These are phyloP conservation scores for Sebastes trivittatus DNA, from an alignment of 2,797 vertebrate species.

Conservation along the genomic window DNA sequence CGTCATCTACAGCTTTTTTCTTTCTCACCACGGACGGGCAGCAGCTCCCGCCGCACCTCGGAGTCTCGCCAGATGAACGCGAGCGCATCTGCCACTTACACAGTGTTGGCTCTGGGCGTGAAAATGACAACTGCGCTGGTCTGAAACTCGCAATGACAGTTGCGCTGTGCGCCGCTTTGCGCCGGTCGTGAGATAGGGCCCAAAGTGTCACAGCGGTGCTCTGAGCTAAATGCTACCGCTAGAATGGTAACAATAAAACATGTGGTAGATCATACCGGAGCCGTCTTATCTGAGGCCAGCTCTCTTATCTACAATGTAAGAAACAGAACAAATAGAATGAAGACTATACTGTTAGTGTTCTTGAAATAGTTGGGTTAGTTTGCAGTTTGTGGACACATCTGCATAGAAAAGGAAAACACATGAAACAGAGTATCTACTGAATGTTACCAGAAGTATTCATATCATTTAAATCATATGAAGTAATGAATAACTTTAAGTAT, in stretches of 20 bases:
- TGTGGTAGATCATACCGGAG: background rate
- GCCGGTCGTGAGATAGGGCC: too few species aligned
- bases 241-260: background rate
- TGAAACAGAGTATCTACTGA: background rate
- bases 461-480: background rate
- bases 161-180: too few species aligned
- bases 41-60: too few species aligned
- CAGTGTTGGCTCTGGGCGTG: too few species aligned
- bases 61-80: too few species aligned
- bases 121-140: too few species aligned
- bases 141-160: too few species aligned
- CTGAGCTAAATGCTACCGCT: background rate
- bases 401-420: background rate
- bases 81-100: too few species aligned
- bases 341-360: background rate
- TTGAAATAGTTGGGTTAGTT: background rate
- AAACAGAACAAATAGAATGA: background rate
- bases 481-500: background rate
- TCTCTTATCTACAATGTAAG: background rate
- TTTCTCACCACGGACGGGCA: too few species aligned
- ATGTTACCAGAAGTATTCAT: background rate
- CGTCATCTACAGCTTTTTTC: too few species aligned
- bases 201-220: background rate
- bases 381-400: background rate
- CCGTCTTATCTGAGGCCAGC: background rate